Evolutionary conservation across 2,888 invertebrate genomes (phyloP), one percentile per base, ranked within the genome.

Genomic region (Euzetes globulus): DNA sequence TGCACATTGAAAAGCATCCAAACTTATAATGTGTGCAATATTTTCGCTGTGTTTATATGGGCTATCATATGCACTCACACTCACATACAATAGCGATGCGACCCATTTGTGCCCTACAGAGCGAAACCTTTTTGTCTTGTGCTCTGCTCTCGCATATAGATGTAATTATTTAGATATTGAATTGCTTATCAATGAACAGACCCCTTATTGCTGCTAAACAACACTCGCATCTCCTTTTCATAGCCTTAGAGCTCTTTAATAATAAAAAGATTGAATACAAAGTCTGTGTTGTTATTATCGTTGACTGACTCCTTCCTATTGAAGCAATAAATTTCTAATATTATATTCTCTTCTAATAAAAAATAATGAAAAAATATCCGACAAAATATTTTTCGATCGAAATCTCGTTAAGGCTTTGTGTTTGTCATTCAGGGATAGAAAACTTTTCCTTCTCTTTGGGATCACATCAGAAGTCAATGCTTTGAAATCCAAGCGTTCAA

Each of bases 31-130:
- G 41, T 41, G 41, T 41, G 41, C 41, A 41, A 41, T 41, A 41
- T 41, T 41, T 41, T 41, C 41, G 41, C 13, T 41, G 41, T 41
- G 41, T 41, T 41, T 41, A 41, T 41, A 41, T 41, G 11, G 25
- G n/a, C 22, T 55, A 55, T 55, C 55, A 55, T 55, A 55, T 55
- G 55, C 55, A 55, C 55, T 55, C 22, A 55, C 55, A 55, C 55
- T 55, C 55, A 55, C 25, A 55, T 25, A 55, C 55, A 63, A 33
- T 63, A 17, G 17, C 33, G 63, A 63, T 63, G 11, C 63, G 63
- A 63, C 11, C 63, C 63, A 63, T 63, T 63, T 63, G 63, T 63
- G 33, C 37, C 63, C 19, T 29, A 27, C 19, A 4, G 33, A 63
- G 63, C 63, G 63, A 63, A 63, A 63, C 63, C 33, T 17, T 33